A percentile compares a stretch with the other conserved stretches of the same genome.
Evolutionary conservation across 2,113 vertebrate species (phyloP).

Genomic region (Laterallus jamaicensis): DNA sequence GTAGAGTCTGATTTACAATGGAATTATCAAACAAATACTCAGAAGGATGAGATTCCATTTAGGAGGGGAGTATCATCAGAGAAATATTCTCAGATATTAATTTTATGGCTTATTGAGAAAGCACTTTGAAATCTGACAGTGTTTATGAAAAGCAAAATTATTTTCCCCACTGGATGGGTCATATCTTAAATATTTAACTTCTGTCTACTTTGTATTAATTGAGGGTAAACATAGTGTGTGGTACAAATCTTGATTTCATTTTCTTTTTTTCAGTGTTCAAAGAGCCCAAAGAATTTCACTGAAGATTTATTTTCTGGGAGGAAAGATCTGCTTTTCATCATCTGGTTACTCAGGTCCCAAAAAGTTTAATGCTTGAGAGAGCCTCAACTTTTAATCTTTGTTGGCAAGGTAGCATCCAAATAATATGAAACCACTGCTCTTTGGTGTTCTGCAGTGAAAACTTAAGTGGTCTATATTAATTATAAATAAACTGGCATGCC

Average conservation of each 20-base stretch:
- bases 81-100: neutral
- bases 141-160: constrained; percentile 36
- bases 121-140: constrained; percentile 36
- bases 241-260: neutral
- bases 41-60: constrained; percentile 25
- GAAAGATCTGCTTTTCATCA: constrained; percentile 43
- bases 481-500: constrained; percentile 27
- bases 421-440: neutral
- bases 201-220: constrained; percentile 11
- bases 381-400: neutral
- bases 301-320: constrained; percentile 24
- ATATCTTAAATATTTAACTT: constrained; percentile 54
- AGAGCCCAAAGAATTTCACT: neutral
- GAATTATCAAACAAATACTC: constrained; percentile 45
- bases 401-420: neutral
- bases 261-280: neutral
- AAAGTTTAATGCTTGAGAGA: neutral
- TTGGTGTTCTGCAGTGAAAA: constrained; percentile 12
- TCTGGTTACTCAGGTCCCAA: neutral
- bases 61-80: neutral
- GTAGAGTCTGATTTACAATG: neutral
- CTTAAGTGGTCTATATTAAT: constrained; percentile 16
- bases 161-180: constrained; percentile 16
- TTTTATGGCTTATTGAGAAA: constrained; percentile 47
- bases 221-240: constrained; percentile 25